Evolutionary conservation across 2,888 invertebrate species (phyloP).

Genomic region (Cephus sareptanus): DNA sequence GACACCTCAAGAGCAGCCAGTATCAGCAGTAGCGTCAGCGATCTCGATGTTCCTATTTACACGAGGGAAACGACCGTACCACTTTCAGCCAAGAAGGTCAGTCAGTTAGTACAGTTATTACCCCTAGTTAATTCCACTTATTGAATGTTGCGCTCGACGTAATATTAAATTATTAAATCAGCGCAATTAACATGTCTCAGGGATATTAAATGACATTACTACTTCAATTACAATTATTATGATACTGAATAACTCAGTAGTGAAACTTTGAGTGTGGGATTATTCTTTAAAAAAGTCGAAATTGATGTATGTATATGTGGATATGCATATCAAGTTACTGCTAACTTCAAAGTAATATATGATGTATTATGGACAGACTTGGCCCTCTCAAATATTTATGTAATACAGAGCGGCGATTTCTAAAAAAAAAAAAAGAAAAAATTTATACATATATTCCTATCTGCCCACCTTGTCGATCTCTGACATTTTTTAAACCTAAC

Average conservation of each 20-base stretch:
- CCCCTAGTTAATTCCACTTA: neutral
- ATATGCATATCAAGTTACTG: neutral
- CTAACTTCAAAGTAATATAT: neutral
- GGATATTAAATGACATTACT: neutral
- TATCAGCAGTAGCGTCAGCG: slow-evolving; percentile 70
- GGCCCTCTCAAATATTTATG: neutral
- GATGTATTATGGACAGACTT: neutral
- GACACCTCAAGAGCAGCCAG: slow-evolving; percentile 65
- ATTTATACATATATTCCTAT: neutral
- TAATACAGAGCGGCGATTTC: neutral
- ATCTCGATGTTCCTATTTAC: slow-evolving; percentile 71
- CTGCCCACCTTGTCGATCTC: neutral
- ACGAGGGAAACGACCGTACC: slow-evolving; percentile 62
- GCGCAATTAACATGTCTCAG: neutral
- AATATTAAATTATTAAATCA: neutral
- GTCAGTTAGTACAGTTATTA: slow-evolving; percentile 8
- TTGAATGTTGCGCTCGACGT: neutral
- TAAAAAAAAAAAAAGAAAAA: neutral
- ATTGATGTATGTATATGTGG: no score
- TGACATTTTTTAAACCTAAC: neutral
- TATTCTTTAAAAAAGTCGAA: neutral
- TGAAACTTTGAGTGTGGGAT: neutral
- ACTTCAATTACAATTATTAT: neutral
- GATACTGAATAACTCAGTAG: neutral
- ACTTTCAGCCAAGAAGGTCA: slow-evolving; percentile 52